Conservation (phyloP, 2,113 vertebrate genomes). For the Danio rerio region DNA sequence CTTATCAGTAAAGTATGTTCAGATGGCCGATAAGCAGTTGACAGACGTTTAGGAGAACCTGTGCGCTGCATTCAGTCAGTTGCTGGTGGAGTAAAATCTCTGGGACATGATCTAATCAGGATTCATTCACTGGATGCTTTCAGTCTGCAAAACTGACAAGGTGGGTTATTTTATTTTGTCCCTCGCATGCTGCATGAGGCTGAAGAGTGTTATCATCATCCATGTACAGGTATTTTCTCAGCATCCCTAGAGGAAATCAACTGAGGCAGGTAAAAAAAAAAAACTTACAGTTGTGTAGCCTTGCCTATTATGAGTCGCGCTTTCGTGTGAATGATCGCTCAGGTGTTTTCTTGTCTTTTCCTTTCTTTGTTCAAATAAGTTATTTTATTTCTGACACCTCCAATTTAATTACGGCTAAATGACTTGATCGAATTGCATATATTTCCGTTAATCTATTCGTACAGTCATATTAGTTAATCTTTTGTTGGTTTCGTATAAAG, state of each 20-base stretch:
- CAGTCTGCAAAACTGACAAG: constrained; percentile 24
- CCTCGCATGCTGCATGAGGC: constrained; percentile 17
- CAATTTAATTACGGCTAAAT: background rate
- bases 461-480: no score
- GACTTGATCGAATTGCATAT: no score
- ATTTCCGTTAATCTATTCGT: background rate
- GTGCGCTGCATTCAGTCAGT: background rate
- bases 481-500: background rate
- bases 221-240: constrained; percentile 11
- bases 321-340: background rate
- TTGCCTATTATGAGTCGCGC: background rate
- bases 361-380: background rate
- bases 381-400: background rate
- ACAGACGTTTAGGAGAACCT: constrained; percentile 20
- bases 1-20: constrained; percentile 8
- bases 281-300: background rate
- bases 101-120: constrained; percentile 24
- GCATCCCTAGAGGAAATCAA: background rate
- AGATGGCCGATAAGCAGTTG: constrained; percentile 19
- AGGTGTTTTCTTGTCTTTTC: background rate
- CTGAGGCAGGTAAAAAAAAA: background rate
- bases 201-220: background rate
- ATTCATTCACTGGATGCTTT: constrained; percentile 8
- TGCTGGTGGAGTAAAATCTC: constrained; percentile 4
- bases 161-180: constrained; percentile 22